A percentile compares a stretch with the other conserved stretches of the same genome.
Conservation (phyloP, 2,113 vertebrate species). For the Cairina moschata region DNA sequence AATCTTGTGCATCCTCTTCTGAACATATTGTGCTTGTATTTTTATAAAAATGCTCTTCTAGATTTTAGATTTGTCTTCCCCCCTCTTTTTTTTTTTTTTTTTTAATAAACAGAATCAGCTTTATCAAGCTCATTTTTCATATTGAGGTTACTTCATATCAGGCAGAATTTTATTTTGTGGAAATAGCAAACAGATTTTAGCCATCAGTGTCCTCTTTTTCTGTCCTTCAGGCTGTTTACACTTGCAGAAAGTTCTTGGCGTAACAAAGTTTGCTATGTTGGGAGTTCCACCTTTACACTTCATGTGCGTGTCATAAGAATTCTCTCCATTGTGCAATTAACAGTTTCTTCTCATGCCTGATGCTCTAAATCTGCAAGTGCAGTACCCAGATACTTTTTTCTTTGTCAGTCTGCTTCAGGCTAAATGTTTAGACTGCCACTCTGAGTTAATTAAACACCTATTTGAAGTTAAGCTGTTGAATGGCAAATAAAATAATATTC, state of each 20-base stretch:
- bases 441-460: slow-evolving; percentile 75
- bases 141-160: background rate
- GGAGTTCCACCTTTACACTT: background rate
- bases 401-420: slow-evolving; percentile 58
- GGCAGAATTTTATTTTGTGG: background rate
- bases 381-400: background rate
- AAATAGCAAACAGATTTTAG: background rate
- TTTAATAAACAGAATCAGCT: background rate
- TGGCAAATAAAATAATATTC: slow-evolving; percentile 58
- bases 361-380: slow-evolving; percentile 26
- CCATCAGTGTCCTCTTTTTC: background rate
- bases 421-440: slow-evolving; percentile 56
- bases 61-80: background rate
- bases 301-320: background rate
- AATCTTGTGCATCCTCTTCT: slow-evolving; percentile 1
- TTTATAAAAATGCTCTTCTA: background rate
- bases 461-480: slow-evolving; percentile 65
- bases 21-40: background rate
- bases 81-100: background rate
- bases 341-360: slow-evolving; percentile 16
- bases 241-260: background rate
- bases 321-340: slow-evolving; percentile 22
- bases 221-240: background rate
- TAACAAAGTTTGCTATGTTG: background rate
- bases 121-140: background rate